phyloP scores from a whole-genome alignment of 2,888 invertebrate genomes.

The Heterodera filipjevi region DNA sequence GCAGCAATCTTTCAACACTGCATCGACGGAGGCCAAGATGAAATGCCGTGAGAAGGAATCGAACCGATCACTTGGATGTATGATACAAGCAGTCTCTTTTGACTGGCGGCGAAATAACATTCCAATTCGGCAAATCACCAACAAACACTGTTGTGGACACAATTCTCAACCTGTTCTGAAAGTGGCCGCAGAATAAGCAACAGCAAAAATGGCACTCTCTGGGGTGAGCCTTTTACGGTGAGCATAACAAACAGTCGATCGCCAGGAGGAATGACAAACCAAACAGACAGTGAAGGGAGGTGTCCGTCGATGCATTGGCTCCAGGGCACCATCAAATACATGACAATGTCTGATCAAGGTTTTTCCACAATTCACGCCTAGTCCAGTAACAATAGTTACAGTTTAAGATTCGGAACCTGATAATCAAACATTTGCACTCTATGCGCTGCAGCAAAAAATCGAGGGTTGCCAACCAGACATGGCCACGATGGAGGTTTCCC shows the following conservation, averaged over 20 bases:
- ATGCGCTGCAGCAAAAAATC: neutral
- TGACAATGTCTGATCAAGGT: slow-evolving; percentile 1
- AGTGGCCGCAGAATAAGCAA: neutral
- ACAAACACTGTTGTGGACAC: neutral
- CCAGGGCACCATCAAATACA: neutral
- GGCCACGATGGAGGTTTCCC: neutral
- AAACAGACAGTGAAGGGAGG: neutral
- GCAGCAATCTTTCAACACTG: slow-evolving; percentile 1
- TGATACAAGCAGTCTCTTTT: neutral
- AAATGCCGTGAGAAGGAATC: neutral
- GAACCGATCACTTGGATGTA: neutral
- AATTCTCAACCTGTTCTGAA: neutral
- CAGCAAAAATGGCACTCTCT: neutral
- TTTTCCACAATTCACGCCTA: no score
- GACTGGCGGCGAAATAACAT: neutral
- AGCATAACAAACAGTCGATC: neutral
- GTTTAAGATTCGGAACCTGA: slow-evolving; percentile 8
- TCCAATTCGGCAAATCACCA: neutral
- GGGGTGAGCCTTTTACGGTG: neutral
- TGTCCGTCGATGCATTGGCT: neutral
- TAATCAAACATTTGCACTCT: neutral
- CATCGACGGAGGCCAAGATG: neutral
- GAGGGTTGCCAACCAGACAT: neutral
- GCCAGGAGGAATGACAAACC: neutral
- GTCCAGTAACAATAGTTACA: no score